phyloP scores from a whole-genome alignment of 2,888 invertebrate genomes.

The Pseudolycoriella hygida region DNA sequence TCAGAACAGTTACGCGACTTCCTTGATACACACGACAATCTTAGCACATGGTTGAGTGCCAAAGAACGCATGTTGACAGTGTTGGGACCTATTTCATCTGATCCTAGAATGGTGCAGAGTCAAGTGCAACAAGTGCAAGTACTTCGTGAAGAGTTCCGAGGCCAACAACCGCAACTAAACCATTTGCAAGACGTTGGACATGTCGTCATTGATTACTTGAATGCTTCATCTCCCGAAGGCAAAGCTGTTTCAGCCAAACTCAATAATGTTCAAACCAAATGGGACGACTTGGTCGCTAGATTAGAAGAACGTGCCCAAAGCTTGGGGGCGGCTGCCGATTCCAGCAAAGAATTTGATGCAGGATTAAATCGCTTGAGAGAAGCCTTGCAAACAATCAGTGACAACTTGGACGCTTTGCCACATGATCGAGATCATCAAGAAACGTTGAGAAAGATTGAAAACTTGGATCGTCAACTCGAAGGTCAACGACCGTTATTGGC shows the following conservation, averaged over 20 bases:
- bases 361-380: slow-evolving; percentile 66
- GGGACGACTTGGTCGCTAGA: slow-evolving; percentile 65
- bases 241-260: slow-evolving; percentile 54
- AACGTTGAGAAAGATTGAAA: slow-evolving; percentile 71
- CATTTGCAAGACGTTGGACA: slow-evolving; percentile 70
- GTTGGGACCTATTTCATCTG: slow-evolving; percentile 87
- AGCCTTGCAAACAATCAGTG: slow-evolving; percentile 73
- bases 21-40: slow-evolving; percentile 70
- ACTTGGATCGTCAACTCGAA: slow-evolving; percentile 72
- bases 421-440: slow-evolving; percentile 71
- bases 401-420: slow-evolving; percentile 68
- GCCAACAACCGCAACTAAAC: slow-evolving; percentile 77
- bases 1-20: slow-evolving; percentile 78
- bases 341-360: slow-evolving; percentile 84
- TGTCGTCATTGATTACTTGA: slow-evolving; percentile 44
- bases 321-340: slow-evolving; percentile 79
- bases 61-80: slow-evolving; percentile 94
- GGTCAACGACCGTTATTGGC: slow-evolving; percentile 75
- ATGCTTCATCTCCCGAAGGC: slow-evolving; percentile 39
- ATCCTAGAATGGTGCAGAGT: slow-evolving; percentile 86
- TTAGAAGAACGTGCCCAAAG: slow-evolving; percentile 78
- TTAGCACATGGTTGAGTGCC: slow-evolving; percentile 73
- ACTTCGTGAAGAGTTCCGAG: slow-evolving; percentile 83
- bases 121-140: slow-evolving; percentile 93
- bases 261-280: slow-evolving; percentile 49